Base-by-base conservation (phyloP, 2,888 invertebrate genomes). In the Drosophila paramelanica region DNA sequence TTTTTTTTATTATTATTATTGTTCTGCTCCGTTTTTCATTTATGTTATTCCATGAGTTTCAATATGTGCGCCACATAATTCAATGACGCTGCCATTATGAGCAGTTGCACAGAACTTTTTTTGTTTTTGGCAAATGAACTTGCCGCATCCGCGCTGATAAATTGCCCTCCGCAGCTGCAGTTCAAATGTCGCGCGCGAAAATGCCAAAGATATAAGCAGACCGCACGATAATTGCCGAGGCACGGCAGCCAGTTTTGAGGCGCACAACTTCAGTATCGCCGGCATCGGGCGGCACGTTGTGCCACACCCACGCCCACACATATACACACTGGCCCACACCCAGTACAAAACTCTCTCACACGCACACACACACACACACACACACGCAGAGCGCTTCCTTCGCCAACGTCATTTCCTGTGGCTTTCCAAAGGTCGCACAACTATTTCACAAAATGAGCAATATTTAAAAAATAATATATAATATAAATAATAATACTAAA, bases 281-380 rank as follows among this genome's bases (percentile, higher is more conserved):
- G 39, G 39, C 71, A 41, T 65, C 58, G 33, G 45, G 45, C 51
- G 45, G 42, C 53, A 68, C 52, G 45, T 53, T 70, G 58, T 20
- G 74, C 82, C 85, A 80, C 85, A 85, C 82, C 82, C 85, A 85
- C 82, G 77, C 85, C 82, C 82, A 85, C 77, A 66, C 49, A 45
- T 36, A 36, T 43, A 58, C 46, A 57, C 58, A 57, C 43, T 27
- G 51, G 62, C 73, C 73, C 73, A 73, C 75, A 41, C 66, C 61
- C 71, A 47, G 41, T 20, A 13, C 27, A 56, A 56, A 55, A 58
- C 36, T 55, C 57, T 38, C 73, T 31, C 85, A 85, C 82, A 85
- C 77, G 59, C 49, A 42, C 74, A 43, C 60, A 45, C 74, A 43
- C 60, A 58, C 36, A 61, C 74, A 58, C 36, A 61, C 45, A 42